Percentiles rank a stretch among this genome's conserved stretches.
These are phyloP conservation scores for Thalassoma bifasciatum DNA, from an alignment of 2,113 vertebrate genomes.

Conservation along the genomic window DNA sequence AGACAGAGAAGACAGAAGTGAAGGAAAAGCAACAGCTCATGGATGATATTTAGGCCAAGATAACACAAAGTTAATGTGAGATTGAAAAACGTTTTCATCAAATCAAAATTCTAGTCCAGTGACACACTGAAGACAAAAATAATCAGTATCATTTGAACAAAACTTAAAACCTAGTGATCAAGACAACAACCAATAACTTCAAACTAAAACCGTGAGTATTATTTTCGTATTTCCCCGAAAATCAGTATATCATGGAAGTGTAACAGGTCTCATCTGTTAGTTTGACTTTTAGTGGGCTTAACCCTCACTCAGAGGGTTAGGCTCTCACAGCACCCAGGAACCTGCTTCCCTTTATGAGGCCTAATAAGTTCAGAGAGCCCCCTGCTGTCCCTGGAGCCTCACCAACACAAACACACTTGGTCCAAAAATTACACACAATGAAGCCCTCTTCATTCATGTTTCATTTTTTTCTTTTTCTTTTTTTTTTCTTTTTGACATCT, in stretches of 20 bases:
- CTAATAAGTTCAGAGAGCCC: conserved; percentile 45
- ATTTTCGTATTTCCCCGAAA: too few species aligned
- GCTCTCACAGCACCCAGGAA: conserved; percentile 21
- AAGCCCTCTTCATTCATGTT: not conserved
- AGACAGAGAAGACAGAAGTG: too few species aligned
- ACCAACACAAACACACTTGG: conserved; percentile 40
- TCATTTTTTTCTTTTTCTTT: too few species aligned
- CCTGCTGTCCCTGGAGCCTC: conserved; percentile 51
- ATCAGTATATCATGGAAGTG: too few species aligned
- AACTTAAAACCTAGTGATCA: too few species aligned
- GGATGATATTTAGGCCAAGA: not conserved
- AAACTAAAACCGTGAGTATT: too few species aligned
- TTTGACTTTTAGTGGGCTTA: conserved; percentile 12
- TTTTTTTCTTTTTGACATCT: not conserved
- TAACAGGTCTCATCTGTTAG: not conserved
- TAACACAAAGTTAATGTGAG: not conserved
- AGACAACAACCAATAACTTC: too few species aligned
- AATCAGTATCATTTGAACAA: too few species aligned
- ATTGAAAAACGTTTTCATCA: not conserved
- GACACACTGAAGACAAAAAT: too few species aligned
- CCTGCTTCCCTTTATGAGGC: conserved; percentile 56
- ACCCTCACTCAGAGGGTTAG: conserved; percentile 47
- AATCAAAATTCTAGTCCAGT: too few species aligned
- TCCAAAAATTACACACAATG: not conserved
- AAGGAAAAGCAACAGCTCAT: too few species aligned